These are phyloP conservation scores for Halcyon leucocephala DNA, from an alignment of 2,797 vertebrate genomes.

Conservation along the genomic window DNA sequence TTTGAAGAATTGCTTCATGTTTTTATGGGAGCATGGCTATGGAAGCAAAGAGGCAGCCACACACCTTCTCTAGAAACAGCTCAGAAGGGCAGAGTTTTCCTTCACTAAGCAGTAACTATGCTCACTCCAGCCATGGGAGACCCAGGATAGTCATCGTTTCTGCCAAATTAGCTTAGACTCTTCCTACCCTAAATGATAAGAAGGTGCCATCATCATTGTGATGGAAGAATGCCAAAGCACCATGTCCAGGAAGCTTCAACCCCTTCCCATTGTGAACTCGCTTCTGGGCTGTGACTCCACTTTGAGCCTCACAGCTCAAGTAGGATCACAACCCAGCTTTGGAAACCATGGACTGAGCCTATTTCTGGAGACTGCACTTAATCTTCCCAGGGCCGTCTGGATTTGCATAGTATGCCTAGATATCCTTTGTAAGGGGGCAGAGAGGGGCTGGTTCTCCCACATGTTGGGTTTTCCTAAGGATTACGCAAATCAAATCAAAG, in stretches of 20 bases:
- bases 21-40: background rate
- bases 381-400: background rate
- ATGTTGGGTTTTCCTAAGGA: background rate
- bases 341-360: background rate
- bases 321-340: background rate
- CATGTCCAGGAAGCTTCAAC: background rate
- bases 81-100: background rate
- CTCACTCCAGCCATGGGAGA: background rate
- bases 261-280: rapidly evolving
- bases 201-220: background rate
- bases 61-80: background rate
- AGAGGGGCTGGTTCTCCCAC: background rate
- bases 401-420: background rate
- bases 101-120: background rate
- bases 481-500: background rate
- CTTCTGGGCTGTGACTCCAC: background rate
- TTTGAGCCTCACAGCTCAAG: background rate
- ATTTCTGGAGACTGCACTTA: background rate
- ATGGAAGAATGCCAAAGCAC: background rate
- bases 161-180: background rate
- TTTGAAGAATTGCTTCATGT: background rate
- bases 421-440: background rate
- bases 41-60: background rate
- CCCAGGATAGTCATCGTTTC: background rate
- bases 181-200: background rate